Evolutionary conservation across 2,113 vertebrate genomes (phyloP).

Genomic region (Heterotilapia buettikoferi): DNA sequence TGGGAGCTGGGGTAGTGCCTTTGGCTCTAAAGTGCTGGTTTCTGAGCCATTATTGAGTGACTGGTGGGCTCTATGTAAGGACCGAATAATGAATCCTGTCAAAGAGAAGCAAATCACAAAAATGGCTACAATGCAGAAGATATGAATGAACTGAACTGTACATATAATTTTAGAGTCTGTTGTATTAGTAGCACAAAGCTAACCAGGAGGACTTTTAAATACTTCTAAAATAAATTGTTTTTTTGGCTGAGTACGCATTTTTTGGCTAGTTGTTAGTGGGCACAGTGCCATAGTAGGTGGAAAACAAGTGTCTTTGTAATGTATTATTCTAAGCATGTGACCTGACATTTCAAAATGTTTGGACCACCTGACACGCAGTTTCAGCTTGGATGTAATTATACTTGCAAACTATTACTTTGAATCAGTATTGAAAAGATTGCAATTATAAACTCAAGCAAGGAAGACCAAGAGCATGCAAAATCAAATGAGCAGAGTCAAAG

Average conservation of each 20-base stretch:
- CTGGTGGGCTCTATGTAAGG: not conserved
- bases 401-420: not conserved
- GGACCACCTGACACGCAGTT: not conserved
- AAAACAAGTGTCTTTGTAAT: not conserved
- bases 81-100: not conserved
- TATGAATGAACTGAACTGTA: not conserved
- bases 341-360: not conserved
- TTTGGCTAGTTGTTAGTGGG: not conserved
- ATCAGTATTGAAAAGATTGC: not conserved
- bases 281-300: not conserved
- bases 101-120: not conserved
- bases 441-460: not conserved
- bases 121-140: not conserved
- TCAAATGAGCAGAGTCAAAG: not conserved
- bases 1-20: not conserved
- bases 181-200: not conserved
- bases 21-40: not conserved
- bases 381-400: not conserved
- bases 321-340: not conserved
- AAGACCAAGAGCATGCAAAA: not conserved
- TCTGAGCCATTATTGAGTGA: not conserved
- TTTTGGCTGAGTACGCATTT: not conserved
- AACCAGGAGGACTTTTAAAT: fast-evolving
- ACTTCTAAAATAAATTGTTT: not conserved
- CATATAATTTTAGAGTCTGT: not conserved